Base-by-base conservation (phyloP, 2,888 invertebrate genomes). In the Netelia melanura region DNA sequence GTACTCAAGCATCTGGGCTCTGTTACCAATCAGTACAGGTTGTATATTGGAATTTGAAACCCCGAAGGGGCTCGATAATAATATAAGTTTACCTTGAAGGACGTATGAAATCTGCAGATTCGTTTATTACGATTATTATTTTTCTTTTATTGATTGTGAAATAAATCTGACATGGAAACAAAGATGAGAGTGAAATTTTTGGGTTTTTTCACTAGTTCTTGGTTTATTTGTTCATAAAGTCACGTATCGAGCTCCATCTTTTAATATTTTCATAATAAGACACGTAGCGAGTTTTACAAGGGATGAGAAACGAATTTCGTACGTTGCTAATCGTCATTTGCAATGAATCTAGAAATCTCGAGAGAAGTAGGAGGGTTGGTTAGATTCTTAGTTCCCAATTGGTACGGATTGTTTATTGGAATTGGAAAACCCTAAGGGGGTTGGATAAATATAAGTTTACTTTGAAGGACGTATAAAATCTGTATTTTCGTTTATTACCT, bases 291-390 rank as follows among this genome's bases (percentile, higher is more conserved):
- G 17, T 74, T 67, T 67, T 72, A 67, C 67, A 30, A 52, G 58
- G 44, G 43, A 56, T 48, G 76, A 75, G 9, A 68, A 81, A 68
- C 70, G 43, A 64, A 11, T 65, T n/a, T 64, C 44, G 68, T 21
- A 48, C 5, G 58, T n/a, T 58, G 65, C 56, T 61, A 48, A 61
- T 74, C 58, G 65, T 43, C 58, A 62, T 48, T 14, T 21, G 10
- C 58, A 62, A 62, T 56, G 54, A 43, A 56, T 64, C 2, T 30
- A 54, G 17, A 43, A 43, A 65, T 65, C 64, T 25, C 48, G 25
- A 48, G 67, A 48, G 23, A 9, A 21, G 43, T 17, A 43, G 6
- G 17, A 14, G 58, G 44, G 6, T 52, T 25, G 17, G 17, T 25
- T 67, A 44, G 52, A 30, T 30, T 30, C 6, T 14, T 25, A 14